Base-by-base conservation (phyloP, 1,140 invertebrate species). In the Drosophila parabipectinata region DNA sequence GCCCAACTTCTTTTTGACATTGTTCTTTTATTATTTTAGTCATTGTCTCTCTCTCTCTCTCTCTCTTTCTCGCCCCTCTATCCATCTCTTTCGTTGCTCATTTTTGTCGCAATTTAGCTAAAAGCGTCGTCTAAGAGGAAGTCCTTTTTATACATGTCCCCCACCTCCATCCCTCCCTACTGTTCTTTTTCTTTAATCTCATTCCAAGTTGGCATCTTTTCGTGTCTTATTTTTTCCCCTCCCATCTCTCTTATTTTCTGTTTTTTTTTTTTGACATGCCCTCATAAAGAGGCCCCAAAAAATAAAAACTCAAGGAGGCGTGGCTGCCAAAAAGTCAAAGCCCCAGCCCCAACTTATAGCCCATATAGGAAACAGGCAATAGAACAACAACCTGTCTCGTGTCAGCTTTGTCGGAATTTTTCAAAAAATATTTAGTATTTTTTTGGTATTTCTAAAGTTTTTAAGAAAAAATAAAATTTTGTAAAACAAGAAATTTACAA, bases 21-120 rank as follows among this genome's bases (percentile, higher is more conserved):
- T 72, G 75, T 88, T 77, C 83, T 87, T 87, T 87, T 87, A 87
- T 87, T 87, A 87, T 87, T 87, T 88, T 87, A 82, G 82, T 82
- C 78, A 64, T 62, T 71, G 74, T 60, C 50, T 41, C 14, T 44
- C 2, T 5, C n/a, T n/a, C 15, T 44, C 3, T 2, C 28, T 32
- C 26, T 10, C 9, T 14, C 39, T 14, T 4, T 47, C 12, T 32
- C 41, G 47, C 15, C 10, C 26, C 41, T 18, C 32, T 18, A n/a
- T 5, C 8, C 5, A 24, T 32, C 28, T 7, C 34, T 26, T 26
- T 21, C 41, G 79, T 45, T 82, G 79, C 75, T 83, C 82, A 87
- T 85, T 85, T 85, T 88, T 87, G 83, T 88, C 82, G 82, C 83
- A 87, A 87, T 87, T 87, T 87, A 88, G 82, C 82, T 87, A 87